Evolutionary conservation across 35 echinoderm and acorn worm species (phyloP), one percentile per base, ranked within the genome.

Genomic region (Acanthaster planci): DNA sequence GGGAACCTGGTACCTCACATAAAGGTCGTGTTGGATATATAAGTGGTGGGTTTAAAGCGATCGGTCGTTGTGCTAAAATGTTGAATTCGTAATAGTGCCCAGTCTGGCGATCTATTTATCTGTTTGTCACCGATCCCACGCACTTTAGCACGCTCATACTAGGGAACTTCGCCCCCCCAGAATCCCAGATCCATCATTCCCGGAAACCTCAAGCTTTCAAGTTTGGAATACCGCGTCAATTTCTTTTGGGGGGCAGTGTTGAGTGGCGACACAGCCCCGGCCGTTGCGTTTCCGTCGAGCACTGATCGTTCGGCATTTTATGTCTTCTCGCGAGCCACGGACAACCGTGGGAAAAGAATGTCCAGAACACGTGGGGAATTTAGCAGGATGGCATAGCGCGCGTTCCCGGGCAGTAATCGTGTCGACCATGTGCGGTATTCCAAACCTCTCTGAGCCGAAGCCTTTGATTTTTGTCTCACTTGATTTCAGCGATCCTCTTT

Each of bases 331-430:
- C 64, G 34, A 72, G 22, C 64, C 23, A 12, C 23, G 64, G 34
- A 34, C 64, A 26, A 72, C 26, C 64, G 64, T 72, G 64, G 64
- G 64, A 72, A n/a, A 72, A 72, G 64, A 72, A 72, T 72, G 64
- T 26, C 4, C 64, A 26, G 64, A 35, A 34, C 34, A 31, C 64
- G 64, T 26, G 64, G 64, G 64, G 64, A 72, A 72, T 72, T 72
- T 29, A 34, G 30, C 64, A 34, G 19, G 26, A 72, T 26, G 26
- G 23, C 64, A 72, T 72, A 27, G 64, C 64, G 30, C 64, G 64
- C 64, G 64, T 72, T 72, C 64, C 64, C 9, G 26, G 64, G 26
- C 10, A 72, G 26, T 72, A 14, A 34, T 72, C 21, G 10, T 8
- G 59, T 31, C 59, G 59, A 67, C 59, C 8, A 27, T 31, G 30